These are phyloP conservation scores for Pseudochaenichthys georgianus DNA, from an alignment of 2,797 vertebrate species.

Conservation along the genomic window DNA sequence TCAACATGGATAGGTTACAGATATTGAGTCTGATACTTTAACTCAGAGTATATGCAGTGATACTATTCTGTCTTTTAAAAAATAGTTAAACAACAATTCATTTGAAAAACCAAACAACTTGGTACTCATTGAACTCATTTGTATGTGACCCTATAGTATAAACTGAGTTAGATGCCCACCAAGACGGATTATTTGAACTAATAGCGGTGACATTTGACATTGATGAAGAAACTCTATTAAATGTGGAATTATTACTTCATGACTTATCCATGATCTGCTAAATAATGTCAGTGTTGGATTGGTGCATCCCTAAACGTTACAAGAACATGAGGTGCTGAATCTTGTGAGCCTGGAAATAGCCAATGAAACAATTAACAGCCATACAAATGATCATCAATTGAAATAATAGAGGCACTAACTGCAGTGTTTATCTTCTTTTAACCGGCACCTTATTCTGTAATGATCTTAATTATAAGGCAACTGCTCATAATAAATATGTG, in stretches of 20 bases:
- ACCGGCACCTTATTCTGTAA: slow-evolving; percentile 25
- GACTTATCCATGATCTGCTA: slow-evolving; percentile 7
- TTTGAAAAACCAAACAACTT: neutral
- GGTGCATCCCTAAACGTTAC: slow-evolving; percentile 3
- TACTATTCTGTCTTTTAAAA: neutral
- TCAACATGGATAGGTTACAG: too few species aligned
- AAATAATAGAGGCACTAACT: slow-evolving; percentile 24
- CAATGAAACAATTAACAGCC: neutral
- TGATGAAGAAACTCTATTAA: slow-evolving; percentile 24
- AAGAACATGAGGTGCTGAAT: neutral
- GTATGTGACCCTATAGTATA: neutral
- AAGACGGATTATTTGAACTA: slow-evolving; percentile 9
- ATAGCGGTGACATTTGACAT: neutral
- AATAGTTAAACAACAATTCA: neutral
- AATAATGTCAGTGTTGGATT: neutral
- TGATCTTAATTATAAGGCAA: slow-evolving; percentile 20
- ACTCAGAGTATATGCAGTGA: neutral
- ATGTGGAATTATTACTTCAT: slow-evolving; percentile 1
- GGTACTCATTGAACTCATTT: neutral
- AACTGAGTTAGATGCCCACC: slow-evolving; percentile 5
- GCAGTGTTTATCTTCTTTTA: slow-evolving; percentile 38
- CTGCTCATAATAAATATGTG: slow-evolving; percentile 20
- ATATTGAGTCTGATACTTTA: neutral
- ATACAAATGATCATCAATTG: neutral
- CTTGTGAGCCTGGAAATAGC: neutral